phyloP scores from a whole-genome alignment of 2,113 vertebrate species.

The Gnathochromis pfefferi region DNA sequence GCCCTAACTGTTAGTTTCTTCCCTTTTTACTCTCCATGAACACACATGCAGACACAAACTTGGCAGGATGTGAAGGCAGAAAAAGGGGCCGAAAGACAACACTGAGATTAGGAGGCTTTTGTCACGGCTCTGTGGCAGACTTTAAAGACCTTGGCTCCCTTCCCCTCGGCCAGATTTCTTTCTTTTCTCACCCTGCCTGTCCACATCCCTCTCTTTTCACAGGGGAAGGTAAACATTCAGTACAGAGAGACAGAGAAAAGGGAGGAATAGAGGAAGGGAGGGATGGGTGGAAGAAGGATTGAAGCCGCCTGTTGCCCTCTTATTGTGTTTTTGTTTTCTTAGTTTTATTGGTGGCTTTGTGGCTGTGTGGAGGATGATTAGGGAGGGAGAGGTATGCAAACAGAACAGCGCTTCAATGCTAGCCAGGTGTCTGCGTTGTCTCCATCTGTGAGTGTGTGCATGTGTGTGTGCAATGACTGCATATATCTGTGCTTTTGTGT shows the following conservation, averaged over 20 bases:
- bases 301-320: slow-evolving; percentile 49
- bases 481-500: not conserved
- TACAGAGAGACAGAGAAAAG: slow-evolving; percentile 9
- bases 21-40: not conserved
- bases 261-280: slow-evolving; percentile 18
- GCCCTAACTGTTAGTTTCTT: not conserved
- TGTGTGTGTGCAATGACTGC: slow-evolving; percentile 4
- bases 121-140: slow-evolving; percentile 79
- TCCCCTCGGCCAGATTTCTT: slow-evolving; percentile 77
- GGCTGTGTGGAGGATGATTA: slow-evolving; percentile 52
- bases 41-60: slow-evolving; percentile 23
- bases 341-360: slow-evolving; percentile 62
- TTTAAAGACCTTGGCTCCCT: slow-evolving; percentile 77
- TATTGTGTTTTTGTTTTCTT: slow-evolving; percentile 63
- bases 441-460: slow-evolving; percentile 7
- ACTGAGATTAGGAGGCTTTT: slow-evolving; percentile 81
- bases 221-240: slow-evolving; percentile 62
- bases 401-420: slow-evolving; percentile 46
- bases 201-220: slow-evolving; percentile 61
- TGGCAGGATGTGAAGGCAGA: slow-evolving; percentile 67
- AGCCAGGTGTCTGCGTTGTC: slow-evolving; percentile 62
- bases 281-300: slow-evolving; percentile 39
- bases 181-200: slow-evolving; percentile 60
- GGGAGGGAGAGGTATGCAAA: slow-evolving; percentile 61
- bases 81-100: slow-evolving; percentile 78